A percentile compares a stretch with the other conserved stretches of the same genome.
These are phyloP conservation scores for Limosa lapponica DNA, from an alignment of 2,797 vertebrate genomes.

Conservation along the genomic window DNA sequence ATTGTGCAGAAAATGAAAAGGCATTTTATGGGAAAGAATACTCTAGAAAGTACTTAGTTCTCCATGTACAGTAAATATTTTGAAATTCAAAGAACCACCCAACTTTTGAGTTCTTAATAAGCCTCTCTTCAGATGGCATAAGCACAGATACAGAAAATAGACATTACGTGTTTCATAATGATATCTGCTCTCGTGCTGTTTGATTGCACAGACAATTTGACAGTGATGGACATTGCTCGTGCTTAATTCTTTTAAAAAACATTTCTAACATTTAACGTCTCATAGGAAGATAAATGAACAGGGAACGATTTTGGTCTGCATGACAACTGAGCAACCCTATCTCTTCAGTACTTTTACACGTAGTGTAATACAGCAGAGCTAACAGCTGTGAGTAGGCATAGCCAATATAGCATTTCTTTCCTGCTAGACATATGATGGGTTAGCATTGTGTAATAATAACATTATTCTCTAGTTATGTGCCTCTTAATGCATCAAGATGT, in stretches of 20 bases:
- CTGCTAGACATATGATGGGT: not conserved
- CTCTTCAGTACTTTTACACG: slow-evolving; percentile 18
- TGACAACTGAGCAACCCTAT: slow-evolving; percentile 42
- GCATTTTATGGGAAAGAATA: slow-evolving; percentile 6
- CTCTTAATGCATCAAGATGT: slow-evolving; percentile 44
- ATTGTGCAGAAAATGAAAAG: slow-evolving; percentile 47
- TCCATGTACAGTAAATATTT: slow-evolving; percentile 13
- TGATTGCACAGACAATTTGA: slow-evolving; percentile 33
- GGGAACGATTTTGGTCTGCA: slow-evolving; percentile 15
- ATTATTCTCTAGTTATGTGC: slow-evolving; percentile 20
- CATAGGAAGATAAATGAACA: slow-evolving; percentile 48
- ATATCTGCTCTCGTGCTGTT: slow-evolving; percentile 25
- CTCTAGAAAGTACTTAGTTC: slow-evolving; percentile 1
- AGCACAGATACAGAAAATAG: slow-evolving; percentile 1
- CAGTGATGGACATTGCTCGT: slow-evolving; percentile 60
- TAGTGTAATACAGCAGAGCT: slow-evolving; percentile 30
- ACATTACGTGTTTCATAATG: not conserved
- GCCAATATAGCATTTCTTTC: not conserved
- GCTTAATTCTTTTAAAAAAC: slow-evolving; percentile 51
- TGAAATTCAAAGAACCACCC: slow-evolving; percentile 33
- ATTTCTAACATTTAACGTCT: slow-evolving; percentile 56
- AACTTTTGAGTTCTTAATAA: slow-evolving; percentile 4
- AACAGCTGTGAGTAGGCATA: slow-evolving; percentile 40
- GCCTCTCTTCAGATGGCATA: not conserved
- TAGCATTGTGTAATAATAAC: slow-evolving; percentile 40